phyloP scores from a whole-genome alignment of 2,113 vertebrate genomes.

The Nothoprocta pentlandii region DNA sequence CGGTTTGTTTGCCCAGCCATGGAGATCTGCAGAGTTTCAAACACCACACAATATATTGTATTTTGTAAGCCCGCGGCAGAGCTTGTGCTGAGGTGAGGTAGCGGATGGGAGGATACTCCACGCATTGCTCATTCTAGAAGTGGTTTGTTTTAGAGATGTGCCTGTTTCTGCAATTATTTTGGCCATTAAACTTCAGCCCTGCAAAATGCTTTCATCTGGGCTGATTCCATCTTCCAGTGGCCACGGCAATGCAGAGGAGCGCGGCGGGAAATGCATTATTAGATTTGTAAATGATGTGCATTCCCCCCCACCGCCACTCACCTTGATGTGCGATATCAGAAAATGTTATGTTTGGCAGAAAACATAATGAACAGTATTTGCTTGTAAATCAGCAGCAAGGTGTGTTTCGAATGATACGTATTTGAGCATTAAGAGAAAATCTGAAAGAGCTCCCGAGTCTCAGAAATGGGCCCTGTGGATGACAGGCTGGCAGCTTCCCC shows the following conservation, averaged over 20 bases:
- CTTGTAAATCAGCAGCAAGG: constrained; percentile 28
- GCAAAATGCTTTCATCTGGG: constrained; percentile 52
- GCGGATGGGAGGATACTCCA: constrained; percentile 51
- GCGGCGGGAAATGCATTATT: constrained; percentile 32
- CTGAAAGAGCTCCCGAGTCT: neutral
- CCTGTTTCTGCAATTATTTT: constrained; percentile 58
- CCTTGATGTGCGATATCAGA: neutral
- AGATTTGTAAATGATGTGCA: constrained; percentile 43
- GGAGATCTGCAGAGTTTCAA: neutral
- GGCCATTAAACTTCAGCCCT: constrained; percentile 43
- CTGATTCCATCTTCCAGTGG: constrained; percentile 29
- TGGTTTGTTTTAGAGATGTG: constrained; percentile 58
- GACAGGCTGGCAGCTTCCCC: neutral
- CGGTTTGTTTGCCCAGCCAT: neutral
- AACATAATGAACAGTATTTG: constrained; percentile 13
- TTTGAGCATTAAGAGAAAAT: neutral
- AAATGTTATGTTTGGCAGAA: constrained; percentile 28
- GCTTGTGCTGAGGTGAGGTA: neutral
- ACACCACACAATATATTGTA: accelerated
- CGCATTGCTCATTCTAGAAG: constrained; percentile 24
- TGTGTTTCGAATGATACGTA: neutral
- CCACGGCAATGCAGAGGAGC: constrained; percentile 33
- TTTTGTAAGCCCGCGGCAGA: neutral
- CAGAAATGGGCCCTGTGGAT: neutral
- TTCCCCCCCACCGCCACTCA: neutral